Conservation (phyloP, 2,888 invertebrate species). For the Scelioninae gen. 1 region DNA sequence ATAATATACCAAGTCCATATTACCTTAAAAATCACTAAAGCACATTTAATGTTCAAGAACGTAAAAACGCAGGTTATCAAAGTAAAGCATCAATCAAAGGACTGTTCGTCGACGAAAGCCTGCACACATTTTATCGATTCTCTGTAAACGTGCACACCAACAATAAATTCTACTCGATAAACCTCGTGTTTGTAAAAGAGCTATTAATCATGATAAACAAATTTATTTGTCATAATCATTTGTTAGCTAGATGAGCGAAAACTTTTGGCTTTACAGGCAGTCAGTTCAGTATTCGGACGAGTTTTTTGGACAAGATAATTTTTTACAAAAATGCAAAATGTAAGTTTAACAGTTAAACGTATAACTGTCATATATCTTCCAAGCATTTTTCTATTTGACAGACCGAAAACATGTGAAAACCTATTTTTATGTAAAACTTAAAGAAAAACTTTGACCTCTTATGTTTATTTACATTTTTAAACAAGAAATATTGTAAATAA, state of each 20-base stretch:
- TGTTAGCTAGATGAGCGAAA: conserved; percentile 9
- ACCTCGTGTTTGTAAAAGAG: conserved; percentile 3
- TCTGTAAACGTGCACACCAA: conserved; percentile 7
- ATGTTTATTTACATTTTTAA: no score
- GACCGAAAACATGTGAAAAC: no score
- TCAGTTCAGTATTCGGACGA: background rate
- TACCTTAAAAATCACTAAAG: conserved; percentile 22
- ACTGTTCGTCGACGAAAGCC: background rate
- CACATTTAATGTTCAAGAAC: conserved; percentile 20
- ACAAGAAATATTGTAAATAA: no score
- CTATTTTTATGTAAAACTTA: no score
- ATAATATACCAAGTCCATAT: conserved; percentile 4
- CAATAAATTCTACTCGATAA: conserved; percentile 37
- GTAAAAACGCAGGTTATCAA: conserved; percentile 36
- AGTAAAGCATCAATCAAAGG: conserved; percentile 45
- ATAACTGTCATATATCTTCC: no score
- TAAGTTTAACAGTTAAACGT: no score
- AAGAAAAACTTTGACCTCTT: no score
- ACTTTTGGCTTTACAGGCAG: conserved; percentile 5
- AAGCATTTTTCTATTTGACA: no score
- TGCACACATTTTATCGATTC: conserved; percentile 33
- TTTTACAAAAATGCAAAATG: conserved; percentile 15
- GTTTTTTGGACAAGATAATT: background rate
- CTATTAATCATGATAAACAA: conserved; percentile 42
- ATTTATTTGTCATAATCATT: conserved; percentile 41